Evolutionary conservation across 2,797 vertebrate species (phyloP), one percentile per base, ranked within the genome.

Genomic region (Mus spretus): DNA sequence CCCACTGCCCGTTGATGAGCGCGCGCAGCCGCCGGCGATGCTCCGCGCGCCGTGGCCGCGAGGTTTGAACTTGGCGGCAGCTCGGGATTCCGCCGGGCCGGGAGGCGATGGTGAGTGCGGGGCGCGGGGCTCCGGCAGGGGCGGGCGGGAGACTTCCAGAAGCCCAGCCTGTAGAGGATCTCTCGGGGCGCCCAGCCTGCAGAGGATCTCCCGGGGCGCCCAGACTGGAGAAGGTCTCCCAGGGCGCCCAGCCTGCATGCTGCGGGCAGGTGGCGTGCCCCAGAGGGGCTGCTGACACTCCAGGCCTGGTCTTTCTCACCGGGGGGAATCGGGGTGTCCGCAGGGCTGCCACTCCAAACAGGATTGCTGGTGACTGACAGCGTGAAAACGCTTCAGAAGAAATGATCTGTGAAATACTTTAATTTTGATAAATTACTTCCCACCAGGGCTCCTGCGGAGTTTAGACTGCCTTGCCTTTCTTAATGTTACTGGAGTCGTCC

Each of bases 41-140:
- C 57, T 34, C 85, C 19, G 84, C 81, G 88, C 94, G 17, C 22
- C 17, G 81, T 28, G 1, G 61, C 72, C 40, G 59, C 70, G 90
- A 80, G 91, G 87, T 92, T 84, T 98, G 97, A 96, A 97, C 96
- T 97, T 97, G 98, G 97, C 95, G 84, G 78, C 95, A 70, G 75
- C 91, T n/a, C 0, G 31, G 57, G 74, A 94, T 19, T 67, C 50
- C 3, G 47, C 55, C 50, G 83, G 12, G 78, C n/a, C 31, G 8
- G 26, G 84, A 74, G 61, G 61, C 57, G 40, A 59, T 17, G 96
- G 97, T 97, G 97, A 97, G 97, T 97, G 75, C 40, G 50, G 20
- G 57, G 31, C 24, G 20, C 14, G 57, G 59, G 59, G 8, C 59
- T 63, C 61, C 24, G 2, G n/a, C 31, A 15, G 70, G 22, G 61